phyloP scores from a whole-genome alignment of 2,113 vertebrate species.

The Syngnathus typhle region DNA sequence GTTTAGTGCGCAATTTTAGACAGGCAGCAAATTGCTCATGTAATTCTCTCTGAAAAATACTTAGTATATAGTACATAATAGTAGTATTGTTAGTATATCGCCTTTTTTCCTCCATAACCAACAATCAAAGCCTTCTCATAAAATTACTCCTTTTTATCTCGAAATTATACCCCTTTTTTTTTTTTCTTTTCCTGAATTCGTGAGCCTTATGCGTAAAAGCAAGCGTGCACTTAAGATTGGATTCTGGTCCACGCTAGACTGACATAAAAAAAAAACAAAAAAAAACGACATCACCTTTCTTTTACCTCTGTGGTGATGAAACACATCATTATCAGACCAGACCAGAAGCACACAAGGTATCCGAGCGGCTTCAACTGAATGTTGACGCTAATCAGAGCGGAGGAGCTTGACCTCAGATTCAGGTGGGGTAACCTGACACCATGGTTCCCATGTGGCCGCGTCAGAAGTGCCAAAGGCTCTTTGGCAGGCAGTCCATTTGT shows the following conservation, averaged over 20 bases:
- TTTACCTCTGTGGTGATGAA: constrained; percentile 1
- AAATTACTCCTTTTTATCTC: no score
- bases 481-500: background rate
- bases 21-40: no score
- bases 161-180: no score
- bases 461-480: constrained; percentile 6
- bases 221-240: constrained; percentile 3
- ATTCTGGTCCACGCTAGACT: background rate
- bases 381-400: background rate
- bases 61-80: no score
- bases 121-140: no score
- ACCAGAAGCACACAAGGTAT: background rate
- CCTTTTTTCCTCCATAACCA: no score
- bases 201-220: constrained; percentile 4
- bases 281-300: background rate
- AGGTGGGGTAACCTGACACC: no score
- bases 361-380: background rate
- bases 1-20: no score
- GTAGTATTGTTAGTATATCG: no score
- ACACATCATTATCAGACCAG: background rate
- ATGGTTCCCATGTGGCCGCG: background rate
- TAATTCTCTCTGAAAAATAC: no score
- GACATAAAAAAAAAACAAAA: background rate
- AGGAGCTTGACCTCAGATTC: background rate
- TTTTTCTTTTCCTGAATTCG: no score